phyloP scores from a whole-genome alignment of 1,140 invertebrate species.

The Brachionus plicatilis region DNA sequence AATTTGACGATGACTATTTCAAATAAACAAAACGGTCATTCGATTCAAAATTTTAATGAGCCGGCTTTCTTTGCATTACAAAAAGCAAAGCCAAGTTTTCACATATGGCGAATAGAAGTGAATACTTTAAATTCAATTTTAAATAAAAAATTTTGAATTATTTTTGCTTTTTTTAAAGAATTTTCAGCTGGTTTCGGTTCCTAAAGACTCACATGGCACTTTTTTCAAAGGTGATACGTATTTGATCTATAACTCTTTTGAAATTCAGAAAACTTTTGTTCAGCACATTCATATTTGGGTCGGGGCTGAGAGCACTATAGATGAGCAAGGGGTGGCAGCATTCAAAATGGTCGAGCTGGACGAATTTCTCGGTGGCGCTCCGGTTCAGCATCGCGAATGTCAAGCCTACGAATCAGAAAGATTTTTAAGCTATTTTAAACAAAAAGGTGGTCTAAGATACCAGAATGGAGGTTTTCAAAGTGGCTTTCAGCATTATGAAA shows the following conservation, averaged over 20 bases:
- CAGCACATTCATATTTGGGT: constrained; percentile 81
- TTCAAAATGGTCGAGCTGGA: constrained; percentile 77
- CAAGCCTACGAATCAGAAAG: constrained; percentile 63
- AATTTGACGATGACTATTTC: background rate
- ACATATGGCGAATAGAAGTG: constrained; percentile 6
- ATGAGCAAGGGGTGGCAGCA: constrained; percentile 77
- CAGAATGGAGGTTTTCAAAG: constrained; percentile 73
- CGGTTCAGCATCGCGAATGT: constrained; percentile 78
- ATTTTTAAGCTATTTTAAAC: constrained; percentile 71
- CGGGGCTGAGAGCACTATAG: constrained; percentile 62
- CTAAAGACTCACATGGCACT: constrained; percentile 44
- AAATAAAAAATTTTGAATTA: background rate
- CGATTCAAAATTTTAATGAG: background rate
- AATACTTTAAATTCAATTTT: background rate
- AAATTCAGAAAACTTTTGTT: background rate
- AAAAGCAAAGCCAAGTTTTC: constrained; percentile 8
- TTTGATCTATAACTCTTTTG: constrained; percentile 43
- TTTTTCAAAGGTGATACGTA: constrained; percentile 54
- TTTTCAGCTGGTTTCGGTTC: constrained; percentile 42
- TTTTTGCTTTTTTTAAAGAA: constrained; percentile 42
- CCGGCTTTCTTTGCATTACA: background rate
- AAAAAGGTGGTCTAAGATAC: constrained; percentile 63
- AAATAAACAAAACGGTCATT: background rate
- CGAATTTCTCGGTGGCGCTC: constrained; percentile 71
- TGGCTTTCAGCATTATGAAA: constrained; percentile 76